Base-by-base conservation (phyloP, 1,140 invertebrate species). In the Sitophilus oryzae region DNA sequence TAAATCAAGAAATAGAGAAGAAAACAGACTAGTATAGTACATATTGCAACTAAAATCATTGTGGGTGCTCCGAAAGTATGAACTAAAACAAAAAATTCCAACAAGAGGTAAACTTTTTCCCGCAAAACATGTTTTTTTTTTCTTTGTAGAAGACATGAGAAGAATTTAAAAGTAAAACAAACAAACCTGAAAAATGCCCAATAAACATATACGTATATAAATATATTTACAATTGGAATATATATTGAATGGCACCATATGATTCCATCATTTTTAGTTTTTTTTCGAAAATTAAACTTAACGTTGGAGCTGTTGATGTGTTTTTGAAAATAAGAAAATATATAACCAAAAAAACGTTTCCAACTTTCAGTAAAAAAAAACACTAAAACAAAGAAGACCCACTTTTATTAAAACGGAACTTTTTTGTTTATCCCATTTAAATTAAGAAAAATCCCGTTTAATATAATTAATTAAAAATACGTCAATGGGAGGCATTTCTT, bases 191-290 rank as follows among this genome's bases (percentile, higher is more conserved):
- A 60, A 63, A 62, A 64, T 64, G 60, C 57, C 59, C 60, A 57
- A 59, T 59, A 64, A 64, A 59, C 62, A 50, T 19, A 48, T 52
- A n/a, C n/a, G 62, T 64, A 52, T 61, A 64, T 56, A 62, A 59
- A 62, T 62, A 59, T 64, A 61, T 64, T 55, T 62, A 60, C 54
- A 63, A 46, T 42, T 40, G 25, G 43, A 56, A 20, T 43, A 37
- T 54, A 59, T 62, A 54, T 59, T 58, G 36, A 62, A 68, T 68
- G 66, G 66, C 66, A 68, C 64, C 65, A 64, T 68, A 49, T 64
- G 66, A 68, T 68, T 68, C 66, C 63, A 64, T 30, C 11, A 30
- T 30, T 11, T 6, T 6, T n/a, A n/a, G n/a, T n/a, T 59, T 62
- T 60, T n/a, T n/a, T n/a, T n/a, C 11, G 25, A 30, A 30, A 30